Percentiles rank a stretch among this genome's conserved stretches.
phyloP scores from a whole-genome alignment of 2,113 vertebrate genomes.

The Podiceps cristatus region DNA sequence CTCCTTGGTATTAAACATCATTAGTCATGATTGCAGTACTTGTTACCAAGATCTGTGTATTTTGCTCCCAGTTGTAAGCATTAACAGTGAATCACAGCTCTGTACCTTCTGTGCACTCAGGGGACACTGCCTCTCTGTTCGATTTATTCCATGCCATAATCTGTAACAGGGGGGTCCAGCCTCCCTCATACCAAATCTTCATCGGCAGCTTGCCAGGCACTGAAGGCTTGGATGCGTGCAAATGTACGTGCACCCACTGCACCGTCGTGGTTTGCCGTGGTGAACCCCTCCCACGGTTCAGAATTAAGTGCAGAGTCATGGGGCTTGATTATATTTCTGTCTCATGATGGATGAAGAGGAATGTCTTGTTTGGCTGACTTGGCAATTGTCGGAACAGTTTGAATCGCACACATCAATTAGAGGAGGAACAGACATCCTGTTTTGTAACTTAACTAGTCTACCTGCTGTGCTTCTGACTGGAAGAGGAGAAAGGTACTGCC shows the following conservation, averaged over 20 bases:
- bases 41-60: not conserved
- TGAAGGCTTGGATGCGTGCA: accelerated
- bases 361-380: not conserved
- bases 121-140: not conserved
- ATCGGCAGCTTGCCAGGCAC: not conserved
- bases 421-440: not conserved
- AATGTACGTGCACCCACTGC: not conserved
- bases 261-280: accelerated
- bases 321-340: not conserved
- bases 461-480: not conserved
- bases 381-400: not conserved
- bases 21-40: not conserved
- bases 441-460: not conserved
- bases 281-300: not conserved
- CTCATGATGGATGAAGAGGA: not conserved
- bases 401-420: not conserved
- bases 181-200: not conserved
- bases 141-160: not conserved
- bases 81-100: not conserved
- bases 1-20: not conserved
- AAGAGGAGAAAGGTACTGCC: not conserved
- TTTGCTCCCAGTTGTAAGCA: not conserved
- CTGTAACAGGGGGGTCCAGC: not conserved
- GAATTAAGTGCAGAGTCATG: not conserved
- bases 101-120: not conserved